Evolutionary conservation across 2,113 vertebrate genomes (phyloP), one percentile per base, ranked within the genome.

Genomic region (Neolamprologus hecqui): DNA sequence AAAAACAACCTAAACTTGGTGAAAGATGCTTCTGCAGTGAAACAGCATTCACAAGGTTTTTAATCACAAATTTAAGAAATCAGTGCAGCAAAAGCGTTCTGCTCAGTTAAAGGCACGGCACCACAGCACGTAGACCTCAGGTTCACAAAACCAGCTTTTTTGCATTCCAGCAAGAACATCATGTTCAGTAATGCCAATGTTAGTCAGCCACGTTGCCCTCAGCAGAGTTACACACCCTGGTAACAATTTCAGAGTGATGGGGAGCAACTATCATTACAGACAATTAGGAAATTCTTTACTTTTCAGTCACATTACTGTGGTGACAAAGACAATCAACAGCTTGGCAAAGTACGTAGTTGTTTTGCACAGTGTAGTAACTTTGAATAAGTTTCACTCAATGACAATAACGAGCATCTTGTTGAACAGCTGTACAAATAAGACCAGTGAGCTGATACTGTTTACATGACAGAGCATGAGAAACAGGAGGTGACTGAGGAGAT

Each of bases 1-100:
- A 14, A 11, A 26, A 35, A 35, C 21, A 75, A 42, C 57, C 8
- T 6, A 9, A 0, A 13, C 5, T 21, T 10, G 0, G 37, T 11
- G 9, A 54, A 81, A 53, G 42, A 21, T n/a, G 15, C 60, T 15
- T 37, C 47, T 55, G 42, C 42, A 79, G 26, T 26, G 13, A 73
- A 73, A 73, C 37, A 23, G 19, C 37, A 70, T 0, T 42, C 37
- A 42, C 65, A 4, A 70, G 65, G n/a, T 5, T 54, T 55, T 87
- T 9, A 19, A 12, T 49, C 6, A 13, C 19, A 51, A 19, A 57
- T 54, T 19, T 9, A 70, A 26, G 26, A 13, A 47, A 83, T 21
- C 45, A 54, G 8, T 28, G 14, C 77, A 80, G 60, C 42, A 21
- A 81, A 53, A 58, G 55, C 26, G 2, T 19, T 23, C 19, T 1